Conservation (phyloP, 1,140 invertebrate genomes). For the Archivesica marissinica region DNA sequence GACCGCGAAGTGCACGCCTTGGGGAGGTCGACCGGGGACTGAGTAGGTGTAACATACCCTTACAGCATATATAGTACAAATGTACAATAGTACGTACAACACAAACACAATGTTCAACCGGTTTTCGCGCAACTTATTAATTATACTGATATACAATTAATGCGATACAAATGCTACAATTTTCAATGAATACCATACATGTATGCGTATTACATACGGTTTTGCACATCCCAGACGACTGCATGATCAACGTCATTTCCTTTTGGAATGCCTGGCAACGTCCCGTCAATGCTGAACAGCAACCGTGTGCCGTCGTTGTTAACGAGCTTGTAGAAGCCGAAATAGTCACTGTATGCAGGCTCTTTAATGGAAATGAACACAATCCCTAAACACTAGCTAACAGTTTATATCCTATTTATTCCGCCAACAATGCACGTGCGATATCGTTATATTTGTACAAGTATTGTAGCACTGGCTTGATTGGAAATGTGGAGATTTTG, state of each 20-base stretch:
- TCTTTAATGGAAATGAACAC: conserved; percentile 1
- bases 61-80: neutral
- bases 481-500: no score
- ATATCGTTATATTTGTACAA: no score
- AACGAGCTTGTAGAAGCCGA: neutral
- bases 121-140: no score
- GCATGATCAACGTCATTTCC: neutral
- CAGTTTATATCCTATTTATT: no score
- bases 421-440: no score
- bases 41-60: neutral
- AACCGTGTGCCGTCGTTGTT: neutral
- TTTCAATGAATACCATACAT: no score
- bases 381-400: no score
- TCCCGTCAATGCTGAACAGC: neutral
- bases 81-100: neutral
- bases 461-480: no score
- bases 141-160: neutral
- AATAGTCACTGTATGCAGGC: neutral
- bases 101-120: neutral
- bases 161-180: neutral
- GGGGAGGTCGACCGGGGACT: neutral
- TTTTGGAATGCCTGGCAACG: neutral
- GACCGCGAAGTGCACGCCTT: no score
- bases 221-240: conserved; percentile 5
- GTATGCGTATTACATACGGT: no score